Percentiles rank a stretch among this genome's conserved stretches.
Evolutionary conservation across 2,113 vertebrate species (phyloP).

Genomic region (Isichthys henryi): DNA sequence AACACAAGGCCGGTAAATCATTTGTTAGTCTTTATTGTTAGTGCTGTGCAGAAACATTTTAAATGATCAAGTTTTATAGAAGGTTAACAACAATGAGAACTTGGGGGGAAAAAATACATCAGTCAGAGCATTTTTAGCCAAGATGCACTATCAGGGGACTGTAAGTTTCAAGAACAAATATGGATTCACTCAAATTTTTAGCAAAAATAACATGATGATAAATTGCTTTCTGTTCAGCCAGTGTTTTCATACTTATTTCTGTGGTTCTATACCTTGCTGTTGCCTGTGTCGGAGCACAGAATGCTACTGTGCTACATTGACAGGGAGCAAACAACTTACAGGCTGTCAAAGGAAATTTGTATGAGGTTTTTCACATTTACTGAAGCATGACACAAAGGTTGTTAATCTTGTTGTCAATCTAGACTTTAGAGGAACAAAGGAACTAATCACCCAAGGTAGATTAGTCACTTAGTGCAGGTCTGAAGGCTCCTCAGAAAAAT

Average conservation of each 20-base stretch:
- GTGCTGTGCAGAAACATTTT: neutral
- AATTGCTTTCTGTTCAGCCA: conserved; percentile 3
- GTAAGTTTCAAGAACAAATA: neutral
- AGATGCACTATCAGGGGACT: neutral
- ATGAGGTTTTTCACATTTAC: conserved; percentile 41
- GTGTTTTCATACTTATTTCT: conserved; percentile 18
- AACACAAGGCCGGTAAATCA: neutral
- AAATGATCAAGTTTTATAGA: neutral
- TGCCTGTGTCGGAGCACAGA: neutral
- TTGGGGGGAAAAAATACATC: neutral
- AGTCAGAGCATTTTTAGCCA: neutral
- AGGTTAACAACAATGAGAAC: neutral
- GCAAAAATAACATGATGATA: neutral
- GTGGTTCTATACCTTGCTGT: neutral
- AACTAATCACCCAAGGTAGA: conserved; percentile 53
- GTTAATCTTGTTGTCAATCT: conserved; percentile 61
- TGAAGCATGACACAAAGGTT: conserved; percentile 47
- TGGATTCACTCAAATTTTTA: neutral
- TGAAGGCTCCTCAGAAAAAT: conserved; percentile 34
- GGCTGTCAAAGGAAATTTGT: conserved; percentile 36
- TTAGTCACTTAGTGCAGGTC: conserved; percentile 43
- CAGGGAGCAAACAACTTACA: neutral
- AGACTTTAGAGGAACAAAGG: conserved; percentile 43
- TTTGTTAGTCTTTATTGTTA: neutral
- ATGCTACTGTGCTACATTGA: neutral